These are phyloP conservation scores for Sepiola atlantica DNA, from an alignment of 2,888 invertebrate species.

Conservation along the genomic window DNA sequence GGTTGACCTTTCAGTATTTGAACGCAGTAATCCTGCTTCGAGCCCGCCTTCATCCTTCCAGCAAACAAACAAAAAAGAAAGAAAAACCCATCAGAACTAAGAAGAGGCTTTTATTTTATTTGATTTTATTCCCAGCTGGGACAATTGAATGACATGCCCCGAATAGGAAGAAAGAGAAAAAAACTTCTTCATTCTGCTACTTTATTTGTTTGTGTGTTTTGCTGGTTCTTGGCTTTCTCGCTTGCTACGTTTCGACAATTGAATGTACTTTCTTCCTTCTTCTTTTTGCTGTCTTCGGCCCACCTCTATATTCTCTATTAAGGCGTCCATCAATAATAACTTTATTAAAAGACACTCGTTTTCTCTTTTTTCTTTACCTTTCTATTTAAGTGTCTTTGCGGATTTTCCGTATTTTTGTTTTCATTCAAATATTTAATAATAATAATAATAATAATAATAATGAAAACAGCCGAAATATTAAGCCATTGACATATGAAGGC, in stretches of 20 bases:
- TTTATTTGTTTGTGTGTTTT: not conserved
- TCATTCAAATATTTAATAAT: no score
- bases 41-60: not conserved
- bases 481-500: no score
- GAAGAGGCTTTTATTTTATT: not conserved
- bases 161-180: not conserved
- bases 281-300: not conserved
- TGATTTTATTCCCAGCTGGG: not conserved
- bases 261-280: not conserved
- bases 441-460: no score
- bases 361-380: not conserved
- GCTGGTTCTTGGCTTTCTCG: no score
- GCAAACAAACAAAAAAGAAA: not conserved
- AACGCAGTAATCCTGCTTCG: not conserved
- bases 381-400: no score
- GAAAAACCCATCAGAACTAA: not conserved
- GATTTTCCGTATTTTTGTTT: no score
- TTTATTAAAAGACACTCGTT: not conserved
- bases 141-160: slow-evolving; percentile 32
- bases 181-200: not conserved
- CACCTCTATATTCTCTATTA: not conserved
- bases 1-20: not conserved
- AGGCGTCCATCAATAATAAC: no score
- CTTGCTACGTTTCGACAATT: not conserved
- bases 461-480: no score